Conservation (phyloP, 23 tunicate genomes). For the Ascidia mentula region DNA sequence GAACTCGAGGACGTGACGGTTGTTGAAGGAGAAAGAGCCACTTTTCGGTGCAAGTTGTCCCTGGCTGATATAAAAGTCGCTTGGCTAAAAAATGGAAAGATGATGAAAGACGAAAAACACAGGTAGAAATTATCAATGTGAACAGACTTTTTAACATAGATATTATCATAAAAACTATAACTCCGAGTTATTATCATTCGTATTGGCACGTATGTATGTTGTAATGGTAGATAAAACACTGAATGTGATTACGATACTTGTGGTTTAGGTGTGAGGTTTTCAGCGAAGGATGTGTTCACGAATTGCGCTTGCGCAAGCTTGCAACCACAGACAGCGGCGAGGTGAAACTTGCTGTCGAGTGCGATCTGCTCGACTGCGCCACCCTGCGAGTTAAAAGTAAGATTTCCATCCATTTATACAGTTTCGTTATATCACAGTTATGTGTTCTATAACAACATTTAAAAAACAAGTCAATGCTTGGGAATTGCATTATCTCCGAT, state of each 20-base stretch:
- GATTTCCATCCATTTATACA: not conserved
- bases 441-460: no score
- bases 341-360: slow-evolving; percentile 25
- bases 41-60: slow-evolving; percentile 29
- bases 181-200: no score
- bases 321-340: slow-evolving; percentile 32
- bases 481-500: no score
- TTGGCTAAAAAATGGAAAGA: slow-evolving; percentile 41
- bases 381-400: slow-evolving; percentile 46
- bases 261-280: slow-evolving; percentile 27
- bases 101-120: slow-evolving; percentile 15
- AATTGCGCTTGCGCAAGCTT: slow-evolving; percentile 34
- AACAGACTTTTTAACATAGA: no score
- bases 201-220: no score
- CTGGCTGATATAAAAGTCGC: slow-evolving; percentile 16
- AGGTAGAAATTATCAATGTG: no score
- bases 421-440: not conserved
- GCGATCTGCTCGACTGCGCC: slow-evolving; percentile 31
- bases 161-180: no score
- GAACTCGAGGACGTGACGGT: slow-evolving; percentile 28
- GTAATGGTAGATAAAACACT: no score
- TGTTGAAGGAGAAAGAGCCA: slow-evolving; percentile 30
- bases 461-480: no score
- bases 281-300: slow-evolving; percentile 32
- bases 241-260: no score